Conservation (phyloP, 1,140 invertebrate genomes). For the Brachionus koreanus region DNA sequence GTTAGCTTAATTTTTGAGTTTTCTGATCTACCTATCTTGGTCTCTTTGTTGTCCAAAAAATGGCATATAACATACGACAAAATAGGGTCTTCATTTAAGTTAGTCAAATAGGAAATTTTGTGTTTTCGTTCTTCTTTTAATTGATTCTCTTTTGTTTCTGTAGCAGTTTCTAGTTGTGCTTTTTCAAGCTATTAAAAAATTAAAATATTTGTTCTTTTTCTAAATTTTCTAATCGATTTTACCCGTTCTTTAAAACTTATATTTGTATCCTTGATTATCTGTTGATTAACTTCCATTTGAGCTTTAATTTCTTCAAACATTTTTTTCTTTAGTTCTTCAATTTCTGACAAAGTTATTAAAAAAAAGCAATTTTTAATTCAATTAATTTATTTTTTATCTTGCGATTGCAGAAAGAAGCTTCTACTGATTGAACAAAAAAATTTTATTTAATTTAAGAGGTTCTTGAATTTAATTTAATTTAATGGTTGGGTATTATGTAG, state of each 20-base stretch:
- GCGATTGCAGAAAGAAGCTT: too few species aligned
- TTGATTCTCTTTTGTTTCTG: constrained; percentile 53
- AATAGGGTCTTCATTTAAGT: constrained; percentile 59
- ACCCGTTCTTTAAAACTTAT: constrained; percentile 22
- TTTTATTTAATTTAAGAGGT: too few species aligned
- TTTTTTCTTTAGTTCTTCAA: constrained; percentile 52
- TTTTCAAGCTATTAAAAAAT: neutral
- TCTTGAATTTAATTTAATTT: too few species aligned
- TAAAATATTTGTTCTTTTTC: too few species aligned
- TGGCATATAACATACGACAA: constrained; percentile 57
- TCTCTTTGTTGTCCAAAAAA: constrained; percentile 51
- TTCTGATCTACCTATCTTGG: constrained; percentile 56
- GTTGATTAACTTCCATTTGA: constrained; percentile 56
- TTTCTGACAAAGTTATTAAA: constrained; percentile 47
- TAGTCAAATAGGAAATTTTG: constrained; percentile 53
- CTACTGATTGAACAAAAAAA: too few species aligned
- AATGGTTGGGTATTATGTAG: too few species aligned
- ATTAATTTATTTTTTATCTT: too few species aligned
- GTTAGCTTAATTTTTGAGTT: constrained; percentile 54
- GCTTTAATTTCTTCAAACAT: constrained; percentile 58
- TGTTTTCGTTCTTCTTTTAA: constrained; percentile 47
- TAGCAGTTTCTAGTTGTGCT: constrained; percentile 47
- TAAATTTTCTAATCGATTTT: neutral
- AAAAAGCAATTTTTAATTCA: too few species aligned
- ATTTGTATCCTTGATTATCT: constrained; percentile 50